Percentiles rank a stretch among this genome's conserved stretches.
These are phyloP conservation scores for Eupithecia vulgata DNA, from an alignment of 2,888 invertebrate genomes.

Conservation along the genomic window DNA sequence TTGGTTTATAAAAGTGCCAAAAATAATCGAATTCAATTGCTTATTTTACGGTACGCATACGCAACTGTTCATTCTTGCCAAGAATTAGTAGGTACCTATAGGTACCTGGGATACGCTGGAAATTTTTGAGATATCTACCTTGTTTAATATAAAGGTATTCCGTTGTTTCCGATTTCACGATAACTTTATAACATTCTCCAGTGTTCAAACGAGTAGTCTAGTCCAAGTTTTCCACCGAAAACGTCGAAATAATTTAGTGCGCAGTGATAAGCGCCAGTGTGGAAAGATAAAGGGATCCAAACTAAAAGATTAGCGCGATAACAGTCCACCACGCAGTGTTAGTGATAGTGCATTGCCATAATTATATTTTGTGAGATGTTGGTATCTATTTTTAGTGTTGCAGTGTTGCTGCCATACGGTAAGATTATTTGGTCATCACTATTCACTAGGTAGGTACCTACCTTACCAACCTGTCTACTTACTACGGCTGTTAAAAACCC, in stretches of 20 bases:
- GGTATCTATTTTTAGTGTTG: slow-evolving; percentile 57
- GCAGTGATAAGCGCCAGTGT: slow-evolving; percentile 62
- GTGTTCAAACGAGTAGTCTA: slow-evolving; percentile 16
- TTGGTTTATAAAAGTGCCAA: slow-evolving; percentile 8
- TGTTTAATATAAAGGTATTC: background rate
- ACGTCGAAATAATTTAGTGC: slow-evolving; percentile 71
- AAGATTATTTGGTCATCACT: slow-evolving; percentile 42
- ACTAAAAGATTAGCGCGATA: slow-evolving; percentile 69
- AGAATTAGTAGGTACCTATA: slow-evolving; percentile 46
- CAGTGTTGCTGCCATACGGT: slow-evolving; percentile 64
- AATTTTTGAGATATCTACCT: background rate
- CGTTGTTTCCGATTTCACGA: slow-evolving; percentile 3
- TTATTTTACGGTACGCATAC: slow-evolving; percentile 15
- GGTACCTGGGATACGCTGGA: background rate
- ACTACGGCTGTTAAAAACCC: background rate
- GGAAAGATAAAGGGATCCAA: slow-evolving; percentile 65
- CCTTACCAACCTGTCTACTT: background rate
- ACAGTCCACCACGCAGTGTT: slow-evolving; percentile 51
- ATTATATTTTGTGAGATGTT: slow-evolving; percentile 58
- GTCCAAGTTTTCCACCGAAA: slow-evolving; percentile 57
- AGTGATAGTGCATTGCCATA: slow-evolving; percentile 49
- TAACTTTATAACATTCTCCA: background rate
- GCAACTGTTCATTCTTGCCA: slow-evolving; percentile 41
- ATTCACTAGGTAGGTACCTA: no score
- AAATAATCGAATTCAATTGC: slow-evolving; percentile 14